phyloP scores from a whole-genome alignment of 2,113 vertebrate genomes.

The Mus musculus region DNA sequence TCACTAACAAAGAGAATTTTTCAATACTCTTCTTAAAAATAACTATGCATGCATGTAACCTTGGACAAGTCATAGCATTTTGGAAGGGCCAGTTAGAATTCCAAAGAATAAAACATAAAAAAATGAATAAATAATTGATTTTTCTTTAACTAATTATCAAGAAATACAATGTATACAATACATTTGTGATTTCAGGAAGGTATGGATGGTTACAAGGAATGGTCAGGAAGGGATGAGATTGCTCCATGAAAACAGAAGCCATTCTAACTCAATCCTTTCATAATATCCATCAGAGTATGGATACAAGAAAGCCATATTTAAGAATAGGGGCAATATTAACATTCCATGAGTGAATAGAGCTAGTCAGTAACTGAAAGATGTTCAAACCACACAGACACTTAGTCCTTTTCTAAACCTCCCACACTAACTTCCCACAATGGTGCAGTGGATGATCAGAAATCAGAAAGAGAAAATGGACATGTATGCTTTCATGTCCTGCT shows the following conservation, averaged over 20 bases:
- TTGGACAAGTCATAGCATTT: neutral
- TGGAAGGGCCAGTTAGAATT: neutral
- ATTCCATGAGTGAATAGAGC: neutral
- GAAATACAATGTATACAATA: neutral
- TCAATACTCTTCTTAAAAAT: neutral
- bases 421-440: neutral
- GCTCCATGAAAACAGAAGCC: neutral
- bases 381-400: neutral
- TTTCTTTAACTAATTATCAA: neutral
- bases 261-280: neutral
- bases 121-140: neutral
- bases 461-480: neutral
- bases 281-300: neutral
- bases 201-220: neutral
- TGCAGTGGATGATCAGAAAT: neutral
- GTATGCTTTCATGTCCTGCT: neutral
- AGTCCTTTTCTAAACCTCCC: rapidly evolving
- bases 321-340: neutral
- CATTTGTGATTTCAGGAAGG: neutral
- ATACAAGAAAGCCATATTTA: neutral
- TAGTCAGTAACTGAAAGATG: neutral
- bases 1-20: constrained; percentile 21
- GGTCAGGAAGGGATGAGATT: neutral
- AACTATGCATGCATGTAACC: neutral
- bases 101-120: neutral